These are phyloP conservation scores for Ochropleura plecta DNA, from an alignment of 2,888 invertebrate species.

Conservation along the genomic window DNA sequence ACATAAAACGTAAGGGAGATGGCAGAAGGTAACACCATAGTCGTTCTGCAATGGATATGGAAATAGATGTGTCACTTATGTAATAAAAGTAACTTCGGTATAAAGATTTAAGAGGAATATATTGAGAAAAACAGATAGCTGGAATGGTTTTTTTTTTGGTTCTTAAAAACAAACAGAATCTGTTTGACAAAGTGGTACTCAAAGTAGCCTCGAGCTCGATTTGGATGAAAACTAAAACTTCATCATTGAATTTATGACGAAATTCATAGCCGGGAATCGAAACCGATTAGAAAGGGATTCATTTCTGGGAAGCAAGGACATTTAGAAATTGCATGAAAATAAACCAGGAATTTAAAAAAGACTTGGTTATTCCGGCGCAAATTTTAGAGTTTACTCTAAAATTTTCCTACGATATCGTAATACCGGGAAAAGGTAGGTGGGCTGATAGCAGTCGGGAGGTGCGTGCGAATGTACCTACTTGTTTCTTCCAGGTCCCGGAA, in stretches of 20 bases:
- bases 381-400: not conserved
- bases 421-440: not conserved
- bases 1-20: constrained; percentile 39
- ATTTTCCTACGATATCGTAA: not conserved
- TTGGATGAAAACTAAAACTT: too few species aligned
- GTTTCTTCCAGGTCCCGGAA: too few species aligned
- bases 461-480: too few species aligned
- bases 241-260: too few species aligned
- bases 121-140: not conserved
- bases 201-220: too few species aligned
- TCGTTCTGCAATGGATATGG: constrained; percentile 15
- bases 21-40: constrained; percentile 30
- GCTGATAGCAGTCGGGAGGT: too few species aligned
- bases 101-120: not conserved
- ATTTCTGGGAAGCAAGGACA: too few species aligned
- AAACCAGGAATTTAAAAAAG: constrained; percentile 13
- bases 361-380: not conserved
- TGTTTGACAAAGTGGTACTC: too few species aligned
- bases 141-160: not conserved
- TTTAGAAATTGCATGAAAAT: constrained; percentile 3
- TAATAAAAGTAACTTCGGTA: constrained; percentile 2
- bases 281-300: too few species aligned
- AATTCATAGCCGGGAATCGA: too few species aligned
- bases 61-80: constrained; percentile 9
- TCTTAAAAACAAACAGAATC: too few species aligned